Evolutionary conservation across 2,113 vertebrate genomes (phyloP).

Genomic region (Oryzias woworae): DNA sequence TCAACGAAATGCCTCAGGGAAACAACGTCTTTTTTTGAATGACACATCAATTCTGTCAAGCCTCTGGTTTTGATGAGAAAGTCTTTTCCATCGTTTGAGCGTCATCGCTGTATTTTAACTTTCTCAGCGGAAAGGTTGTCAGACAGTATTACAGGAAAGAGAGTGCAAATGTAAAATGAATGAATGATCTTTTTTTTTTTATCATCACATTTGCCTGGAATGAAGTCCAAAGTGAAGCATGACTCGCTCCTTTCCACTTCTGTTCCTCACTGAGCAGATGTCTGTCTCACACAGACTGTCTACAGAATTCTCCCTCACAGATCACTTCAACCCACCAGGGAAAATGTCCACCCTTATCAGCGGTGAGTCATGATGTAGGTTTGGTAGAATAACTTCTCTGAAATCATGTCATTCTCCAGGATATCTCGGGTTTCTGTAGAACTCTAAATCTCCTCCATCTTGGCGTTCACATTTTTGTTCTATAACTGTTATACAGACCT

Average conservation of each 20-base stretch:
- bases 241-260: constrained; percentile 22
- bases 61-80: too few relatives aligned
- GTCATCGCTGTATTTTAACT: too few relatives aligned
- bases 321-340: constrained; percentile 8
- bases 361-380: constrained; percentile 9
- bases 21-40: too few relatives aligned
- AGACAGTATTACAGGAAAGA: too few relatives aligned
- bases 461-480: constrained; percentile 4
- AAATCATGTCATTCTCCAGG: constrained; percentile 19
- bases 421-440: background rate
- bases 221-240: constrained; percentile 4
- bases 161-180: too few relatives aligned
- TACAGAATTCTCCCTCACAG: constrained; percentile 20
- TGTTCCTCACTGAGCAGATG: constrained; percentile 48
- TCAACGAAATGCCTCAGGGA: too few relatives aligned
- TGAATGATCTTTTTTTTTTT: background rate
- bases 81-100: too few relatives aligned
- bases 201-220: background rate
- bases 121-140: too few relatives aligned
- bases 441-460: constrained; percentile 12
- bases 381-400: background rate
- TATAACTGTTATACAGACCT: constrained; percentile 12
- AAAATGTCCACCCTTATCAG: constrained; percentile 26
- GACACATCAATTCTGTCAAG: too few relatives aligned
- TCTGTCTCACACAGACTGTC: constrained; percentile 41